Evolutionary conservation across 2,797 vertebrate species (phyloP).

Genomic region (Rhynchonycteris naso): DNA sequence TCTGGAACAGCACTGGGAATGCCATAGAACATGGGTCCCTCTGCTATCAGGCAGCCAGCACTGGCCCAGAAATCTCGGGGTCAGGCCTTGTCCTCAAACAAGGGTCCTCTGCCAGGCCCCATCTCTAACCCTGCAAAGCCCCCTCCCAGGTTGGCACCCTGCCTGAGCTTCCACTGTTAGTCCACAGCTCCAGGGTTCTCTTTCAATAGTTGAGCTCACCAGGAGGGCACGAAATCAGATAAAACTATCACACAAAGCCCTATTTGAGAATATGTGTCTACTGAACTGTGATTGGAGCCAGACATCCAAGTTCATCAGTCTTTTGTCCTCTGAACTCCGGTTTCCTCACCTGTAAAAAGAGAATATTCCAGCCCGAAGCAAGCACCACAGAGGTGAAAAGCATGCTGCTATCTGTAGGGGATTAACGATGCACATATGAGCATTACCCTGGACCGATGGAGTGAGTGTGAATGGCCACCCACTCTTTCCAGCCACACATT

Average conservation of each 20-base stretch:
- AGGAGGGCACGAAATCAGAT: background rate
- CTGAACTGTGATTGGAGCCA: background rate
- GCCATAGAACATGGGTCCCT: rapidly evolving
- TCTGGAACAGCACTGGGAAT: background rate
- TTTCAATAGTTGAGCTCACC: background rate
- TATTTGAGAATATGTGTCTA: background rate
- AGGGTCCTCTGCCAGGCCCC: background rate
- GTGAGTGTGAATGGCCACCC: background rate
- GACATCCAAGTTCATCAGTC: background rate
- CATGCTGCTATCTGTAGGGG: background rate
- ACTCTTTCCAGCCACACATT: background rate
- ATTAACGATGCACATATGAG: background rate
- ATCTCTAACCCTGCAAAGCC: too few species aligned
- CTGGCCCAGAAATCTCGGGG: background rate
- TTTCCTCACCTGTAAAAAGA: background rate
- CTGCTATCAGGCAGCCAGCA: background rate
- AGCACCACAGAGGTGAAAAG: background rate
- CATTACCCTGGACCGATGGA: background rate
- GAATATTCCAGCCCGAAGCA: background rate
- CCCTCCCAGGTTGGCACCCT: background rate
- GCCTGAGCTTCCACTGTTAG: background rate
- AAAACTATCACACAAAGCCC: background rate
- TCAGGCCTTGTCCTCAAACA: background rate
- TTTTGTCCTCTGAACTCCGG: background rate
- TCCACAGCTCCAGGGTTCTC: background rate